Conservation (phyloP, 2,113 vertebrate species). For the Albula goreensis region DNA sequence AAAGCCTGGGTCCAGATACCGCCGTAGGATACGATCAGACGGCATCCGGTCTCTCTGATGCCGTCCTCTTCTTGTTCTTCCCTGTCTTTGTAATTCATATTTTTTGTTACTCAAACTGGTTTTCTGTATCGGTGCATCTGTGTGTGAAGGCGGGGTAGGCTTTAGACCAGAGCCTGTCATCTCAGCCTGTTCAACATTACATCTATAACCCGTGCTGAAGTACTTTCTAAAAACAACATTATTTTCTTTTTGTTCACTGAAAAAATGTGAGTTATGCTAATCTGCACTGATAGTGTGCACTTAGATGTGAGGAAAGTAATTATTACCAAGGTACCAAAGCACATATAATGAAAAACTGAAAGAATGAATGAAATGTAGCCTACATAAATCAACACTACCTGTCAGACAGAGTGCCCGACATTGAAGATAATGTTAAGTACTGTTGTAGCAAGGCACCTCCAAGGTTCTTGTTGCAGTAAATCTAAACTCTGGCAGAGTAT, state of each 20-base stretch:
- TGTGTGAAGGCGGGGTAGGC: not conserved
- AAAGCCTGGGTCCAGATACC: constrained; percentile 38
- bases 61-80: constrained; percentile 33
- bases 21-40: constrained; percentile 52
- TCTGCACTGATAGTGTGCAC: not conserved
- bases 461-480: no score
- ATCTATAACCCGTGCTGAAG: not conserved
- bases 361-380: not conserved
- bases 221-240: not conserved
- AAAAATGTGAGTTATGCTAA: not conserved
- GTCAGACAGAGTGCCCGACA: no score
- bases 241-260: not conserved
- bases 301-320: not conserved
- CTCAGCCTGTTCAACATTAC: not conserved
- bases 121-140: constrained; percentile 40
- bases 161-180: not conserved
- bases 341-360: not conserved
- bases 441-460: no score
- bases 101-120: constrained; percentile 16
- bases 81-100: not conserved
- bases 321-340: not conserved
- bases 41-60: constrained; percentile 51
- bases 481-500: no score
- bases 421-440: no score
- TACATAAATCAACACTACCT: no score